Evolutionary conservation across 2,113 vertebrate genomes (phyloP).

Genomic region (Chitala chitala): DNA sequence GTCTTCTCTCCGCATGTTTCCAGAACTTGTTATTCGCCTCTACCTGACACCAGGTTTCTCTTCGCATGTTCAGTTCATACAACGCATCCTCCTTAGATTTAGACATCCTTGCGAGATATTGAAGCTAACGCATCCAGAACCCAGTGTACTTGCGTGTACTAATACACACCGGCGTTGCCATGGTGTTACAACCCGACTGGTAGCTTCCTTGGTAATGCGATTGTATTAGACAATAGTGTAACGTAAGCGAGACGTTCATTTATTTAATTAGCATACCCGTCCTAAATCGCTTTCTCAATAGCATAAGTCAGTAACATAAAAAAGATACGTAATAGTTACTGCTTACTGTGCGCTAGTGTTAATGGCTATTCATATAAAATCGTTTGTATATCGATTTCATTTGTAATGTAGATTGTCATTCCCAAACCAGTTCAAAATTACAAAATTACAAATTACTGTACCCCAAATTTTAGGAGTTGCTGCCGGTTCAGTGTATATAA

Average conservation of each 20-base stretch:
- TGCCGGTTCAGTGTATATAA: no score
- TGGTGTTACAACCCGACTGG: constrained; percentile 3
- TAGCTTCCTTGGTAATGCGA: not conserved
- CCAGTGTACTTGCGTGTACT: not conserved
- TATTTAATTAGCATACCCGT: no score
- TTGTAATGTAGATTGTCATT: no score
- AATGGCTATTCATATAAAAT: no score
- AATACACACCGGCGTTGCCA: not conserved
- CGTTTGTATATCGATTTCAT: no score
- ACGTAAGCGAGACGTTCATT: not conserved
- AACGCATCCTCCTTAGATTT: constrained; percentile 34
- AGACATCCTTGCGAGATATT: constrained; percentile 32
- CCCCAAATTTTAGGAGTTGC: no score
- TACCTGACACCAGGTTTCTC: constrained; percentile 67
- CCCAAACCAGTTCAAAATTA: no score
- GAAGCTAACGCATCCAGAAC: not conserved
- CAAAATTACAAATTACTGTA: no score
- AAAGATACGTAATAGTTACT: no score
- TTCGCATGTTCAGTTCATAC: constrained; percentile 52
- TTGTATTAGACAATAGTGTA: not conserved
- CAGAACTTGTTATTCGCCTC: constrained; percentile 52
- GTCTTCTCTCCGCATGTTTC: constrained; percentile 57
- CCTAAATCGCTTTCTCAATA: no score
- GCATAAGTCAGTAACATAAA: no score
- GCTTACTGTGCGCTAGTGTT: no score